These are phyloP conservation scores for Caenorhabditis sp. DNA, from an alignment of 2,888 invertebrate genomes.

Conservation along the genomic window DNA sequence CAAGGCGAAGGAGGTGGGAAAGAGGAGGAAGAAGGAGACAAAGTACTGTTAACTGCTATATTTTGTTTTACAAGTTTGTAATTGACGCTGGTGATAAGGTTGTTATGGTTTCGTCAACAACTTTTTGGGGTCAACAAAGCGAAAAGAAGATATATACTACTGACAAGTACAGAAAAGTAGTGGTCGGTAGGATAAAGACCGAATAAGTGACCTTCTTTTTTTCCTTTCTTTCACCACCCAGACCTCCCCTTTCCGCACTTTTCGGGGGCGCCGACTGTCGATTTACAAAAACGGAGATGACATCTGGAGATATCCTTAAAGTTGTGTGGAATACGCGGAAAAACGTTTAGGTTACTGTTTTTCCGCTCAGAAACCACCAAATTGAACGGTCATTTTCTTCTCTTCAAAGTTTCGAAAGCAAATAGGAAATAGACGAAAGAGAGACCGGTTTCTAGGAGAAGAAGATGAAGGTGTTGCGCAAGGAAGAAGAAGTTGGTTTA, in stretches of 20 bases:
- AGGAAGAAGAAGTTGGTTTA: slow-evolving; percentile 15
- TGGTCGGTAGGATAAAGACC: neutral
- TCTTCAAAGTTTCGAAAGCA: neutral
- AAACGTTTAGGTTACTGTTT: neutral
- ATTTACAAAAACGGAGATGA: slow-evolving; percentile 7
- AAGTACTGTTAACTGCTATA: slow-evolving; percentile 13
- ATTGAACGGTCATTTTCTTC: neutral
- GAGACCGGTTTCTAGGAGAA: neutral
- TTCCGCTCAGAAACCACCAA: neutral
- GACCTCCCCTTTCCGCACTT: slow-evolving; percentile 4
- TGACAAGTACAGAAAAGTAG: slow-evolving; percentile 3
- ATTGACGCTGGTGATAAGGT: neutral
- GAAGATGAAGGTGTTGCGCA: slow-evolving; percentile 28
- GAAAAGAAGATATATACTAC: neutral
- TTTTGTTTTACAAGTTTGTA: neutral
- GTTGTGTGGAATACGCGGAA: slow-evolving; percentile 1
- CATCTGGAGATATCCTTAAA: neutral
- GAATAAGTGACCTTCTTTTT: slow-evolving; percentile 29
- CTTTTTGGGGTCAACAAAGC: neutral
- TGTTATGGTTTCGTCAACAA: no score
- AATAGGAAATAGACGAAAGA: neutral
- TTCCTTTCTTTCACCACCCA: neutral
- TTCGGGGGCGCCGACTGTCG: slow-evolving; percentile 2
- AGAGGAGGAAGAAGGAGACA: slow-evolving; percentile 20
- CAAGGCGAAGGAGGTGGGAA: slow-evolving; percentile 2